Evolutionary conservation across 2,888 invertebrate species (phyloP).

Genomic region (Hofmannophila pseudospretella): DNA sequence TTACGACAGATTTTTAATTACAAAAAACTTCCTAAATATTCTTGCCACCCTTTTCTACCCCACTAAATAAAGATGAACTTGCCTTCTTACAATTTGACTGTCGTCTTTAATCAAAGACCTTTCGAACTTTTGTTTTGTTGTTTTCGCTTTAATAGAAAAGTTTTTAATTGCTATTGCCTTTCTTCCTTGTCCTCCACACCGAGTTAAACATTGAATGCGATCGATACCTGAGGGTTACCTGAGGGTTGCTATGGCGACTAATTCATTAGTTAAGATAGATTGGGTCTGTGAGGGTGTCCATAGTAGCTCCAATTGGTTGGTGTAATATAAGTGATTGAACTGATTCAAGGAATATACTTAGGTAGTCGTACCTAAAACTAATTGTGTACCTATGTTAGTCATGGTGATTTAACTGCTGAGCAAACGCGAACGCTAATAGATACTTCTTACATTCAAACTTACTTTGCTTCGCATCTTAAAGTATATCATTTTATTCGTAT

Average conservation of each 20-base stretch:
- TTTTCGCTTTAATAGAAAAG: constrained; percentile 44
- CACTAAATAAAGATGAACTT: constrained; percentile 35
- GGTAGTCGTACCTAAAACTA: no score
- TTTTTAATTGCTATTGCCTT: constrained; percentile 53
- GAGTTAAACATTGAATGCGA: constrained; percentile 16
- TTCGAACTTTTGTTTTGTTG: constrained; percentile 45
- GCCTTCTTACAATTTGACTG: constrained; percentile 32
- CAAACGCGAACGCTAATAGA: no score
- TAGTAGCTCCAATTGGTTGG: no score
- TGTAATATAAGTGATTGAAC: no score
- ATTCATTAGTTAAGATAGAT: constrained; percentile 5
- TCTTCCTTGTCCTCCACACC: constrained; percentile 29
- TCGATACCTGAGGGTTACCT: constrained; percentile 19
- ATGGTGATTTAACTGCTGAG: no score
- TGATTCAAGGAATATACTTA: no score
- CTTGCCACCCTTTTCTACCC: constrained; percentile 26
- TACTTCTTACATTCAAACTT: no score
- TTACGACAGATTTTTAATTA: no score
- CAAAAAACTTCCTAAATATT: constrained; percentile 17
- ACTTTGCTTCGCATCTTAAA: no score
- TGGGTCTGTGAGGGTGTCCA: no score
- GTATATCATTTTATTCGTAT: no score
- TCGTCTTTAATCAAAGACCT: constrained; percentile 53
- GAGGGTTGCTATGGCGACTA: constrained; percentile 14
- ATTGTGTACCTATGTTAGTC: no score